These are phyloP conservation scores for Hippocampus kuda DNA, from an alignment of 2,797 vertebrate genomes.

Conservation along the genomic window DNA sequence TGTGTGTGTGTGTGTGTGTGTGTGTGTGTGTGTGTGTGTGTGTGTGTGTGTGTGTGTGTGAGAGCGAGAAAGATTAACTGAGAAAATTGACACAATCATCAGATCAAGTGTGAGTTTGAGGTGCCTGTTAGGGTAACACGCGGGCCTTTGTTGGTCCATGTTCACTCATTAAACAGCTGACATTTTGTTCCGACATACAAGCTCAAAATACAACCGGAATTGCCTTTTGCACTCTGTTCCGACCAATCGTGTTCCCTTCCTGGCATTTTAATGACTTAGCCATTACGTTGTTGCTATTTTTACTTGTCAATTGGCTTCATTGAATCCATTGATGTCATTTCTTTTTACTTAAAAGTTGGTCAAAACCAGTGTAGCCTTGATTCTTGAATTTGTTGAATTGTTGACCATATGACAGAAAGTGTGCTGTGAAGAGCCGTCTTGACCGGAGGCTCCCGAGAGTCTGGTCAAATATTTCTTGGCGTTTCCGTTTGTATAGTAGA, in stretches of 20 bases:
- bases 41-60: neutral
- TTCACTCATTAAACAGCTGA: no score
- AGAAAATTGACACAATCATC: conserved; percentile 1
- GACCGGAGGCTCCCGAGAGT: neutral
- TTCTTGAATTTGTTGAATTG: neutral
- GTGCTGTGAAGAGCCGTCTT: neutral
- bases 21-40: neutral
- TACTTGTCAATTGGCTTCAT: neutral
- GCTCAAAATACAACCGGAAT: neutral
- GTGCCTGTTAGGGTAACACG: neutral
- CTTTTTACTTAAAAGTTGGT: neutral
- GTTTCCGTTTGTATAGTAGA: conserved; percentile 1
- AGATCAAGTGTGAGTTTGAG: neutral
- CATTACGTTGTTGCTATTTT: neutral
- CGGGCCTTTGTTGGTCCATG: no score
- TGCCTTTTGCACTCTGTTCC: neutral
- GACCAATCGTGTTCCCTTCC: no score
- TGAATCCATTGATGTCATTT: neutral
- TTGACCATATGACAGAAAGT: neutral
- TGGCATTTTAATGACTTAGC: neutral
- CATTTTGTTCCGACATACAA: neutral
- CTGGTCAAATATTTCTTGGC: conserved; percentile 2
- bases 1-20: neutral
- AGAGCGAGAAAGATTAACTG: neutral
- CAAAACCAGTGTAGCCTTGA: neutral